Evolutionary conservation across 2,888 invertebrate genomes (phyloP), one percentile per base, ranked within the genome.

Genomic region (Pantelozetes paolii): DNA sequence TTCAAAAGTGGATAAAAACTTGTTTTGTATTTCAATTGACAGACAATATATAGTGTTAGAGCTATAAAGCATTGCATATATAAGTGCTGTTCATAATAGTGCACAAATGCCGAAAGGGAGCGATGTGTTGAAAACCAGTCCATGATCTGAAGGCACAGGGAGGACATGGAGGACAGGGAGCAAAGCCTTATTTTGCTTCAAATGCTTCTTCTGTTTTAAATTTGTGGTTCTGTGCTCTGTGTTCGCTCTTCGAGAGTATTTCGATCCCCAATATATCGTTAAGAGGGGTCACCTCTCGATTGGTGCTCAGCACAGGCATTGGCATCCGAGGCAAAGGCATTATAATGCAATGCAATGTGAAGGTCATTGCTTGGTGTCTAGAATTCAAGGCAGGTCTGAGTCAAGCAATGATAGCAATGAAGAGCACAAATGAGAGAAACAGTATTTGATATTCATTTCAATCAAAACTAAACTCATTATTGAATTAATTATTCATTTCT

Each of bases 51-150:
- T n/a, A n/a, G 28, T 26, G 64, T n/a, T n/a, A 64, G 13, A 26
- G n/a, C n/a, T 28, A 2, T 28, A 57, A 28, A 28, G 57, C 30
- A 57, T 57, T 57, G 57, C 57, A 64, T 64, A 57, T 57, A 64
- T 36, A 32, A 2, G 30, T 57, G 64, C 36, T n/a, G 64, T 64
- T 64, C 32, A 64, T 64, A 64, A 64, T 64, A 64, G 36, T 20
- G 64, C 64, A 64, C 64, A 64, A 64, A 64, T 64, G 36, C 64
- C 64, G 64, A 64, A 64, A 64, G 64, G 36, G 64, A 64, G 64
- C 64, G 20, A 64, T 36, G 64, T 26, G 64, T 64, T 64, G 13
- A 64, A 59, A 59, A 64, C 64, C 32, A 64, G 64, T 64, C 64
- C 64, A 64, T 64, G 13, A 64, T 9, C 57, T 23, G 6, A 13